These are phyloP conservation scores for Python bivittatus DNA, from an alignment of 2,113 vertebrate genomes.

Conservation along the genomic window DNA sequence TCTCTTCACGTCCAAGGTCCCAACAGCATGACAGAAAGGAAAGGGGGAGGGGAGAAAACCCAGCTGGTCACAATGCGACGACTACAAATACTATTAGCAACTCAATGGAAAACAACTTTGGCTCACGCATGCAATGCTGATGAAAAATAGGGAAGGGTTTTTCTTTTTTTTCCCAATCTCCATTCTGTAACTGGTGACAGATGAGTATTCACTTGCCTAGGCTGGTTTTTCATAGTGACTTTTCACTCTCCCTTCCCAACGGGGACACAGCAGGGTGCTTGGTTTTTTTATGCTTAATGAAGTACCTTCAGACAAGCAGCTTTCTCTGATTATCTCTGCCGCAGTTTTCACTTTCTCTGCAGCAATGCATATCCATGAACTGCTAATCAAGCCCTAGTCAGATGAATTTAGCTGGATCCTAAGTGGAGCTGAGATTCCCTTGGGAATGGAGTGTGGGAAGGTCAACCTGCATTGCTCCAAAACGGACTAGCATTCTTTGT, in stretches of 20 bases:
- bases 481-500: background rate
- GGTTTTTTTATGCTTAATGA: background rate
- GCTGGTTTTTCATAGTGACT: background rate
- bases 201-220: background rate
- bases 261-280: background rate
- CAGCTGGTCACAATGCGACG: slow-evolving; percentile 17
- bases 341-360: background rate
- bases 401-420: background rate
- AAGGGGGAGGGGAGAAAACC: slow-evolving; percentile 18
- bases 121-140: background rate
- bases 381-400: background rate
- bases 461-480: background rate
- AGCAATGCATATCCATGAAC: background rate
- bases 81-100: slow-evolving; percentile 53
- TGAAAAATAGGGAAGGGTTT: background rate
- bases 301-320: background rate
- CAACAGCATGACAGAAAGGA: slow-evolving; percentile 29
- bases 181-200: background rate
- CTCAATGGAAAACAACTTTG: slow-evolving; percentile 38
- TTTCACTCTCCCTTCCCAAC: background rate
- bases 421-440: background rate
- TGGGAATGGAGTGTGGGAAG: background rate
- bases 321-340: background rate
- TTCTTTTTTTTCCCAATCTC: background rate
- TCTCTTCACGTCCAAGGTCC: slow-evolving; percentile 57